Percentiles rank a stretch among this genome's conserved stretches.
Conservation (phyloP, 2,797 vertebrate genomes). For the Emydoidea blandingii region DNA sequence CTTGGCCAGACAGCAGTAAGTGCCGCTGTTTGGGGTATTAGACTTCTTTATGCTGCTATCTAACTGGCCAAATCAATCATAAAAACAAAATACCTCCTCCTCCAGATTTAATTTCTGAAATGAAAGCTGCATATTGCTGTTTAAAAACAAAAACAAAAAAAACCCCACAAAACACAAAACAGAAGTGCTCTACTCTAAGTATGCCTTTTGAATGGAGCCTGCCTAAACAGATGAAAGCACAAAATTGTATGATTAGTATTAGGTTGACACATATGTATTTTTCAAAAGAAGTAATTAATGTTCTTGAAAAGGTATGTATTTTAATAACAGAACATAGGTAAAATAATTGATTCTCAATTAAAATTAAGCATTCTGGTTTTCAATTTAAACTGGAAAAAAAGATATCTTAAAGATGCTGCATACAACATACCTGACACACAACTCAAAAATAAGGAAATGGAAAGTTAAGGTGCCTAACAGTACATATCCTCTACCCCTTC, state of each 20-base stretch:
- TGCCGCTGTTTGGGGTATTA: neutral
- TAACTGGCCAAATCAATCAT: slow-evolving; percentile 24
- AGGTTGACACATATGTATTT: neutral
- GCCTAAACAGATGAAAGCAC: slow-evolving; percentile 15
- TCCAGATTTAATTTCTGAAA: slow-evolving; percentile 25
- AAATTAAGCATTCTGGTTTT: neutral
- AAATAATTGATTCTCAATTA: neutral
- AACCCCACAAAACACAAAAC: slow-evolving; percentile 24
- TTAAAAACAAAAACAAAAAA: neutral
- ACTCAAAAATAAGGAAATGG: neutral
- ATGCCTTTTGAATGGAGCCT: neutral
- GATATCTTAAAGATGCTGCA: neutral
- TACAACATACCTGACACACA: neutral
- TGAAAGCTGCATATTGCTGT: neutral
- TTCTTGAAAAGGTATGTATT: neutral
- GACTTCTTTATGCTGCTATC: neutral
- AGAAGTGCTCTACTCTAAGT: slow-evolving; percentile 33
- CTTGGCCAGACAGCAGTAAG: neutral
- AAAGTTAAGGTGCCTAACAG: neutral
- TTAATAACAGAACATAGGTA: neutral
- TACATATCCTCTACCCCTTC: neutral
- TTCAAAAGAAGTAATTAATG: slow-evolving; percentile 1
- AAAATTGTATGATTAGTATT: slow-evolving; percentile 15
- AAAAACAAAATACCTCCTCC: slow-evolving; percentile 29
- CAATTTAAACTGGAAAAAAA: neutral